These are phyloP conservation scores for Struthidea cinerea DNA, from an alignment of 2,113 vertebrate species.

Conservation along the genomic window DNA sequence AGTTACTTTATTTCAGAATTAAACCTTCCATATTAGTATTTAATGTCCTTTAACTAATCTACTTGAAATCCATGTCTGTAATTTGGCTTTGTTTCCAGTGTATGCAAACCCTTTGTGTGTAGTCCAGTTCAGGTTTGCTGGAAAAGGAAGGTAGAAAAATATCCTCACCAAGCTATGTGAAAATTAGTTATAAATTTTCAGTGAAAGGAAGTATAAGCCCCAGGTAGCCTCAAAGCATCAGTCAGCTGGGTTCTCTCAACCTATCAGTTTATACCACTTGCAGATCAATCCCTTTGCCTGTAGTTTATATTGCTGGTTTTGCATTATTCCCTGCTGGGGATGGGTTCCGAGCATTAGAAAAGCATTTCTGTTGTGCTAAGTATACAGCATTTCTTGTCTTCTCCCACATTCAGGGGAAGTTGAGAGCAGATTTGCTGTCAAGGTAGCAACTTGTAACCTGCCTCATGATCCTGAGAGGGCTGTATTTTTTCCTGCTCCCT, in stretches of 20 bases:
- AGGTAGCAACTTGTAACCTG: not conserved
- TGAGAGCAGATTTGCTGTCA: not conserved
- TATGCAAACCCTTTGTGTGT: not conserved
- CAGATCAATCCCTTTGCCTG: not conserved
- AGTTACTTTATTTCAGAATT: constrained; percentile 18
- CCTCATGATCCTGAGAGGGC: not conserved
- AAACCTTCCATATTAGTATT: not conserved
- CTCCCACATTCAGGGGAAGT: not conserved
- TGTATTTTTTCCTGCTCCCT: not conserved
- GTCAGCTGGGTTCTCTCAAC: not conserved
- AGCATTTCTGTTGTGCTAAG: not conserved
- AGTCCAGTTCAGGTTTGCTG: not conserved
- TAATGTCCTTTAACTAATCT: constrained; percentile 6
- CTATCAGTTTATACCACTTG: not conserved
- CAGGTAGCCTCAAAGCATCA: not conserved
- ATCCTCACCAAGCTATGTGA: not conserved
- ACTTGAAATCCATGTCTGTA: constrained; percentile 11
- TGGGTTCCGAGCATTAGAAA: not conserved
- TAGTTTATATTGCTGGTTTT: not conserved
- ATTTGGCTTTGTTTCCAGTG: constrained; percentile 14
- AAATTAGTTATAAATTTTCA: not conserved
- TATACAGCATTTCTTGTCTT: not conserved
- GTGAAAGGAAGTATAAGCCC: not conserved
- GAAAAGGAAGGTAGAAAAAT: not conserved
- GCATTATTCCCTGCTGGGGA: not conserved